A percentile compares a stretch with the other conserved stretches of the same genome.
These are phyloP conservation scores for Entomobrya multifasciata DNA, from an alignment of 2,888 invertebrate species.

Conservation along the genomic window DNA sequence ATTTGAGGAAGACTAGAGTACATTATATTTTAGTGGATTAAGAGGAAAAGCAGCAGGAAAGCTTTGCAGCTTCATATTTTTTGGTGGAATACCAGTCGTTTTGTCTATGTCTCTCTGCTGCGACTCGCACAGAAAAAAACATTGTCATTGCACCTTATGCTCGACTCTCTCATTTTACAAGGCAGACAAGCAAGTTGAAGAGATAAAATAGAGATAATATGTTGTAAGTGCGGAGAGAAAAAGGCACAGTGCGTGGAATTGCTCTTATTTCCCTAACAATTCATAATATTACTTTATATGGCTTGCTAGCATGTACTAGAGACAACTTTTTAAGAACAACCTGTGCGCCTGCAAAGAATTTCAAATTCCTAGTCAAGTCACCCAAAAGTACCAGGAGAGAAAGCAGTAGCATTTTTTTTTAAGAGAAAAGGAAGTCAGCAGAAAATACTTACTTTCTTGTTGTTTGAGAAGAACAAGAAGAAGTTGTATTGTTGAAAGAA, in stretches of 20 bases:
- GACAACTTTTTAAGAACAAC: not conserved
- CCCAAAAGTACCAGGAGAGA: not conserved
- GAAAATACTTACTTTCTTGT: constrained; percentile 30
- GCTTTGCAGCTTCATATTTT: constrained; percentile 64
- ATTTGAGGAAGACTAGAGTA: no score
- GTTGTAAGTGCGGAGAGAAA: constrained; percentile 1
- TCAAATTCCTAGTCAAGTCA: not conserved
- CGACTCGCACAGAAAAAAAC: no score
- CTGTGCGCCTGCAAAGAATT: constrained; percentile 47
- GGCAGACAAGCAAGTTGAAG: constrained; percentile 53
- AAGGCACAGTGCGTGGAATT: constrained; percentile 56
- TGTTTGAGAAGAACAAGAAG: not conserved
- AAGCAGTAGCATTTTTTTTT: constrained; percentile 26
- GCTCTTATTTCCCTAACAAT: constrained; percentile 15
- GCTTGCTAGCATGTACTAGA: not conserved
- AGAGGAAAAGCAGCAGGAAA: constrained; percentile 55
- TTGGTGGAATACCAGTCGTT: constrained; percentile 5
- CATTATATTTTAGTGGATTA: constrained; percentile 68
- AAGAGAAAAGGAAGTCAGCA: constrained; percentile 36
- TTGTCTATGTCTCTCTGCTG: not conserved
- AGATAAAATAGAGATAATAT: constrained; percentile 49
- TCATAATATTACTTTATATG: constrained; percentile 27
- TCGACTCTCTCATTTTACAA: no score
- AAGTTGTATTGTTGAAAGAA: not conserved
- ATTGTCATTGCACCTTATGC: constrained; percentile 60